These are phyloP conservation scores for Cygnus atratus DNA, from an alignment of 2,113 vertebrate species.

Conservation along the genomic window DNA sequence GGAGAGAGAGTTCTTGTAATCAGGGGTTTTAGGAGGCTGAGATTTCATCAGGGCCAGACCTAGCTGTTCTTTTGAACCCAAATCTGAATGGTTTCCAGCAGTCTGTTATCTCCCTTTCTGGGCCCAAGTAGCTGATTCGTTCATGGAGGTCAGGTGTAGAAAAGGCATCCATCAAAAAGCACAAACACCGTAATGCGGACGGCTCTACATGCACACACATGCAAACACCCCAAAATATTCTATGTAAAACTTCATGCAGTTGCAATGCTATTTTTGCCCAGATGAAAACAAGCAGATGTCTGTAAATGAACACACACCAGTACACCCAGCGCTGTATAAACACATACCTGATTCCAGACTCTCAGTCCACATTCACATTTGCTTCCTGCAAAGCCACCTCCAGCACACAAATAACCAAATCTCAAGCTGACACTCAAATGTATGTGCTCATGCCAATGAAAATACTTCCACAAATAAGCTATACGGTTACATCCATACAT, in stretches of 20 bases:
- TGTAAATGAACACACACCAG: neutral
- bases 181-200: neutral
- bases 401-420: neutral
- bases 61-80: neutral
- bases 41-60: neutral
- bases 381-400: constrained; percentile 5
- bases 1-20: neutral
- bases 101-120: neutral
- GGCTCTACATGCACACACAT: neutral
- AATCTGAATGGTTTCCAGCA: neutral
- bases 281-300: neutral
- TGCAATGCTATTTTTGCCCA: neutral
- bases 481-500: neutral
- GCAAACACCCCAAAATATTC: neutral
- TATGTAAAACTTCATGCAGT: neutral
- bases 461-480: neutral
- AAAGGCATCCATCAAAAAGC: neutral
- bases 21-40: neutral
- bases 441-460: neutral
- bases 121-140: neutral
- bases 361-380: neutral
- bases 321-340: neutral
- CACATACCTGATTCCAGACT: neutral
- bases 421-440: neutral
- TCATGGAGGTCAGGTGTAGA: neutral